Evolutionary conservation across 2,888 invertebrate species (phyloP).

Genomic region (Tortrix viridana): DNA sequence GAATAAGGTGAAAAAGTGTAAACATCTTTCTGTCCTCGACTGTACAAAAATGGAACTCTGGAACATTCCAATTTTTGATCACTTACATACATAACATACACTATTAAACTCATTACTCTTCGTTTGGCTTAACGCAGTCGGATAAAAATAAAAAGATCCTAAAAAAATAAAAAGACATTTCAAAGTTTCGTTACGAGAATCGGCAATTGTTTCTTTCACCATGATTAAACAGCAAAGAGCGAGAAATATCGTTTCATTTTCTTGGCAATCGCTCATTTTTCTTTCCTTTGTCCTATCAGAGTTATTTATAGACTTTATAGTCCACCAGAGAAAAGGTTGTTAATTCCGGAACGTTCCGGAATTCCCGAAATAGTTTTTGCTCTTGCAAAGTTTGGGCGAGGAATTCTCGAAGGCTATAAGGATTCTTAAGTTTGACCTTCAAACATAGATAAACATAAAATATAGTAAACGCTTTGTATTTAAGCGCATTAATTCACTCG

Average conservation of each 20-base stretch:
- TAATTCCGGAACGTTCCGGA: conserved; percentile 8
- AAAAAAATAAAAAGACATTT: not conserved
- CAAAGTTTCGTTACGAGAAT: conserved; percentile 2
- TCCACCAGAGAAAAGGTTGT: not conserved
- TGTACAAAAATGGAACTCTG: no score
- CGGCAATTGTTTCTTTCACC: conserved; percentile 16
- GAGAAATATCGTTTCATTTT: conserved; percentile 14
- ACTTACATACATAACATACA: no score
- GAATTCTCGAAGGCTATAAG: not conserved
- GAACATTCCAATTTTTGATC: no score
- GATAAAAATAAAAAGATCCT: not conserved
- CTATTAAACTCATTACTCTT: no score
- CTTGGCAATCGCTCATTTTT: conserved; percentile 12
- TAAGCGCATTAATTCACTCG: no score
- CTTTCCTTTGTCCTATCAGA: conserved; percentile 14
- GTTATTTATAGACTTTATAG: conserved; percentile 21
- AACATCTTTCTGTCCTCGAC: no score
- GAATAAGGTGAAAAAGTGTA: no score
- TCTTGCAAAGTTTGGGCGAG: not conserved
- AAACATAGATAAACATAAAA: no score
- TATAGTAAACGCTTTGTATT: no score
- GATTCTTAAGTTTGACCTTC: not conserved
- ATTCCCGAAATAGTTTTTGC: not conserved
- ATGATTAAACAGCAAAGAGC: conserved; percentile 7
- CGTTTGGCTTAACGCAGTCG: no score